Percentiles rank a stretch among this genome's conserved stretches.
phyloP scores from a whole-genome alignment of 92 coral and sea anemone species.

The Actinernus sp. region DNA sequence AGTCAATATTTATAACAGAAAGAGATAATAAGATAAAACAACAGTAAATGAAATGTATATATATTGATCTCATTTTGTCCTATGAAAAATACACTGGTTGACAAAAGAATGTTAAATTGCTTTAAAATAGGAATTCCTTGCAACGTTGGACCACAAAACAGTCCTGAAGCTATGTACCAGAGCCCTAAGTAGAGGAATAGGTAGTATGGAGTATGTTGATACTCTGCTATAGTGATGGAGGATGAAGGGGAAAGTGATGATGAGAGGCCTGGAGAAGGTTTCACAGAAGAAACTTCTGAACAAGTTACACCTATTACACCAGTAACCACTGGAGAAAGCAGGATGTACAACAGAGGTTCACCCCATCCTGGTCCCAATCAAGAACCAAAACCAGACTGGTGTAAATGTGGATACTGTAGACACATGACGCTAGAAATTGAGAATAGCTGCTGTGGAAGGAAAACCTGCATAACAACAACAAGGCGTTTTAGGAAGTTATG shows the following conservation, averaged over 20 bases:
- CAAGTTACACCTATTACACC: too few species aligned
- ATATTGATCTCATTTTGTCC: too few species aligned
- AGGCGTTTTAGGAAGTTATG: slow-evolving; percentile 50
- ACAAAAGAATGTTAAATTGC: too few species aligned
- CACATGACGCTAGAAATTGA: slow-evolving; percentile 43
- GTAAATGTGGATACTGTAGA: not conserved
- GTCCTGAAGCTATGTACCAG: slow-evolving; percentile 6
- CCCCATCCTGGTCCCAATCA: not conserved
- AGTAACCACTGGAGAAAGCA: too few species aligned
- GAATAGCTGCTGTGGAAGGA: too few species aligned
- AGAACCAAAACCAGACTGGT: slow-evolving; percentile 45
- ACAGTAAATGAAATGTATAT: too few species aligned
- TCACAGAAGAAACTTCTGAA: too few species aligned
- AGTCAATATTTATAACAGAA: too few species aligned
- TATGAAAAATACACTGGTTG: too few species aligned
- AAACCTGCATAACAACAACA: slow-evolving; percentile 38
- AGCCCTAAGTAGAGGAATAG: slow-evolving; percentile 6
- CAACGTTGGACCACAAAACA: too few species aligned
- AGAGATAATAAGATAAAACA: too few species aligned
- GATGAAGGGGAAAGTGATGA: not conserved
- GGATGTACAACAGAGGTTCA: not conserved
- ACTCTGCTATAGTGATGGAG: slow-evolving; percentile 12
- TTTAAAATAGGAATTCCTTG: too few species aligned
- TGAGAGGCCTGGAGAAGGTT: not conserved
- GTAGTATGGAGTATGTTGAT: slow-evolving; percentile 7